Conservation (phyloP, 2,113 vertebrate species). For the Macquaria australasica region DNA sequence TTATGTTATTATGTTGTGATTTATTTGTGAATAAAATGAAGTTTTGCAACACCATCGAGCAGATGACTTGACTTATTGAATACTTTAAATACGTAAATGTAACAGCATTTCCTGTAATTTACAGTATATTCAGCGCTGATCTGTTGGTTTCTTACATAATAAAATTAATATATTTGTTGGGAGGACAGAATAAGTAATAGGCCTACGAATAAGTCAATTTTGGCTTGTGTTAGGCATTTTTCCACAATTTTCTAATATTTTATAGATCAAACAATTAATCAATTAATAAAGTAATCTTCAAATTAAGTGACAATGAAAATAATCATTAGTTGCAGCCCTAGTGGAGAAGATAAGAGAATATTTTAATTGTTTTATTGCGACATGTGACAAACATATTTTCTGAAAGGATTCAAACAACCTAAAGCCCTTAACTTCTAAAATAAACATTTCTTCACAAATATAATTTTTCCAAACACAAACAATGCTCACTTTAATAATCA, state of each 20-base stretch:
- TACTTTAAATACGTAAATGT: too few relatives aligned
- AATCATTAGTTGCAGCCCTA: background rate
- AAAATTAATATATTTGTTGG: background rate
- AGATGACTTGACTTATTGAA: too few relatives aligned
- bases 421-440: background rate
- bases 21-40: too few relatives aligned
- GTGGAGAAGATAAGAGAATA: background rate
- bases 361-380: constrained; percentile 7
- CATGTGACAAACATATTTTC: constrained; percentile 5
- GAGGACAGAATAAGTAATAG: background rate
- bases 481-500: background rate
- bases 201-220: background rate
- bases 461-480: background rate
- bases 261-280: background rate
- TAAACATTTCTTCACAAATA: background rate
- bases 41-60: too few relatives aligned
- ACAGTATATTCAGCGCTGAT: too few relatives aligned
- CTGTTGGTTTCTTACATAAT: background rate
- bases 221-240: background rate
- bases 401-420: background rate
- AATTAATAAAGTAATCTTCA: background rate
- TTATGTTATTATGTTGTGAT: too few relatives aligned
- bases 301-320: background rate
- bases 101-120: too few relatives aligned
- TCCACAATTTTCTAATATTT: background rate